phyloP scores from a whole-genome alignment of 2,888 invertebrate species.

The Heteropelma amictum region DNA sequence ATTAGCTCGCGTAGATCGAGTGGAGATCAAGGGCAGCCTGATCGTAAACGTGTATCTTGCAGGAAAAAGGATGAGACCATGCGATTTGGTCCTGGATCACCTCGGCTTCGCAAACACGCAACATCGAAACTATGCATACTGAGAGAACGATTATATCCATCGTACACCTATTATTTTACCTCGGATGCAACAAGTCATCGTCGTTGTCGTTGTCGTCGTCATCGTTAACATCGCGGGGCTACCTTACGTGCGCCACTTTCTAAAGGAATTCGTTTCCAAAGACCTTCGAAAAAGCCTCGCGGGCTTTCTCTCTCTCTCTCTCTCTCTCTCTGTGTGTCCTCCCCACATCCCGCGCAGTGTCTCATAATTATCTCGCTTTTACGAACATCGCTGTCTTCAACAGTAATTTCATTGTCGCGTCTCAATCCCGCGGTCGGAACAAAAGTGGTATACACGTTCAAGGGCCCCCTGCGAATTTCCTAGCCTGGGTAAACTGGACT shows the following conservation, averaged over 20 bases:
- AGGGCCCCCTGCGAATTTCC: no score
- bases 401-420: no score
- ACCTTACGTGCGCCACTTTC: constrained; percentile 61
- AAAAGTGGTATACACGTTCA: no score
- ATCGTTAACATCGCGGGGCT: constrained; percentile 2
- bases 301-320: constrained; percentile 34
- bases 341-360: constrained; percentile 2
- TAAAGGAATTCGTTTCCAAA: constrained; percentile 60
- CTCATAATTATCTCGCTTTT: constrained; percentile 1
- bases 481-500: no score
- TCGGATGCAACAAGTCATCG: constrained; percentile 52
- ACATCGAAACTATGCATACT: background rate
- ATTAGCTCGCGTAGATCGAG: no score
- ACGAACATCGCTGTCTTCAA: background rate
- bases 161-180: constrained; percentile 29
- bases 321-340: constrained; percentile 17
- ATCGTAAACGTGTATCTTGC: constrained; percentile 46
- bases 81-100: constrained; percentile 48
- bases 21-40: constrained; percentile 59
- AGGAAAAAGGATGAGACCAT: background rate
- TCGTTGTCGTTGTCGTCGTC: background rate
- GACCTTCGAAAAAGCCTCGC: constrained; percentile 63
- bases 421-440: no score
- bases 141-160: constrained; percentile 42
- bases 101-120: constrained; percentile 38